Conservation (phyloP, 2,888 invertebrate species). For the Pandemis corylana region DNA sequence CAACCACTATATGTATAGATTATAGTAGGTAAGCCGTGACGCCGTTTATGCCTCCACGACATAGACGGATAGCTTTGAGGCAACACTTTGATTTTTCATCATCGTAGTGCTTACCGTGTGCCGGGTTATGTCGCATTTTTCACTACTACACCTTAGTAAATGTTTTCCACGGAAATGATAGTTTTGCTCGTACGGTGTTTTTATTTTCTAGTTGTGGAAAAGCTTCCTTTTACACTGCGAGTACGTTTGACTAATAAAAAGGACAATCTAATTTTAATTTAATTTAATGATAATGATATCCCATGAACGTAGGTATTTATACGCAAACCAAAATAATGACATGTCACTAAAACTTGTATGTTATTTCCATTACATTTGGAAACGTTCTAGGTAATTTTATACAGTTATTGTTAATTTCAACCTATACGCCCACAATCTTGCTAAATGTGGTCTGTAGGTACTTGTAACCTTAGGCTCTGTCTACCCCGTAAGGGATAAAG, state of each 20-base stretch:
- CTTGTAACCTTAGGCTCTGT: no score
- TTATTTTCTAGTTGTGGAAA: neutral
- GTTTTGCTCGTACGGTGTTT: neutral
- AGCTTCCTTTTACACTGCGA: neutral
- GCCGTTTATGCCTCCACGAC: slow-evolving; percentile 8
- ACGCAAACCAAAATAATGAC: no score
- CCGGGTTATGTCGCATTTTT: slow-evolving; percentile 4
- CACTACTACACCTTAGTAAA: slow-evolving; percentile 2
- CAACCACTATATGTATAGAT: no score
- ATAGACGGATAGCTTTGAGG: slow-evolving; percentile 11
- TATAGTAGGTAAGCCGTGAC: neutral
- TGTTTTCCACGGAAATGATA: neutral
- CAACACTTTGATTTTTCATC: slow-evolving; percentile 20
- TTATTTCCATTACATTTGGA: no score
- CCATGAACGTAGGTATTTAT: no score
- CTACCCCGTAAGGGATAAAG: no score
- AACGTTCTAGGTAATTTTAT: neutral
- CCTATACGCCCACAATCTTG: no score
- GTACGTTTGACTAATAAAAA: neutral
- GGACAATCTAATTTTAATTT: neutral
- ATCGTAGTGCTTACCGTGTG: neutral
- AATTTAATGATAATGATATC: no score
- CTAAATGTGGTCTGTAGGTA: no score
- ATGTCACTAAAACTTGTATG: no score
- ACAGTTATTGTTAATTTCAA: no score